These are phyloP conservation scores for Cheilosia urbana DNA, from an alignment of 2,888 invertebrate genomes.

Conservation along the genomic window DNA sequence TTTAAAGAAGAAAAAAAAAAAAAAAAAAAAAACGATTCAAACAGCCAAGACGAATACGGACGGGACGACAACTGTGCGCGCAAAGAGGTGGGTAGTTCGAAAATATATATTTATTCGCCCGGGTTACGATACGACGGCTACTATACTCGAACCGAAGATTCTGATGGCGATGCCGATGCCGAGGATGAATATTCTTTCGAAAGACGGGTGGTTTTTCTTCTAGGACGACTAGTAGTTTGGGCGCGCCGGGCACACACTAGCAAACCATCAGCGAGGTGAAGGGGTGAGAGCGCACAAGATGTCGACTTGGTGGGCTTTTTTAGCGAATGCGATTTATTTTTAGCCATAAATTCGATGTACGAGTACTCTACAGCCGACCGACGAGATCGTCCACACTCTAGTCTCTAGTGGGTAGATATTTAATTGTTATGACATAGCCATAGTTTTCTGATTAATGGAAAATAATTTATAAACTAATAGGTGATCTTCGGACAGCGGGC, in stretches of 20 bases:
- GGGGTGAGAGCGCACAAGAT: conserved; percentile 33
- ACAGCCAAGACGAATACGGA: conserved; percentile 40
- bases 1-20: conserved; percentile 32
- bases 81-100: conserved; percentile 68
- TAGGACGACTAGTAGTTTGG: conserved; percentile 45
- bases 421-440: conserved; percentile 52
- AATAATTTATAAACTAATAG: conserved; percentile 24
- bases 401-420: conserved; percentile 46
- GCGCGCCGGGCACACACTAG: conserved; percentile 12
- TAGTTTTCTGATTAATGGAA: conserved; percentile 30
- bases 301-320: conserved; percentile 69
- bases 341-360: conserved; percentile 58
- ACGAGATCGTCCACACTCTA: not conserved
- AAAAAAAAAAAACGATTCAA: conserved; percentile 34
- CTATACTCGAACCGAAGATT: conserved; percentile 23
- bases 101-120: conserved; percentile 72
- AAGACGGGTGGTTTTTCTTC: conserved; percentile 57
- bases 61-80: conserved; percentile 55
- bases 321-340: conserved; percentile 68
- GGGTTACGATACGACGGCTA: conserved; percentile 61
- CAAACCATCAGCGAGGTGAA: conserved; percentile 16
- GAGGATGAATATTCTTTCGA: conserved; percentile 51
- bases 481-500: not conserved
- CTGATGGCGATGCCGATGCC: conserved; percentile 23
- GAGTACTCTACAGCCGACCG: not conserved